Conservation (phyloP, 2,113 vertebrate genomes). For the Pantherophis guttatus region DNA sequence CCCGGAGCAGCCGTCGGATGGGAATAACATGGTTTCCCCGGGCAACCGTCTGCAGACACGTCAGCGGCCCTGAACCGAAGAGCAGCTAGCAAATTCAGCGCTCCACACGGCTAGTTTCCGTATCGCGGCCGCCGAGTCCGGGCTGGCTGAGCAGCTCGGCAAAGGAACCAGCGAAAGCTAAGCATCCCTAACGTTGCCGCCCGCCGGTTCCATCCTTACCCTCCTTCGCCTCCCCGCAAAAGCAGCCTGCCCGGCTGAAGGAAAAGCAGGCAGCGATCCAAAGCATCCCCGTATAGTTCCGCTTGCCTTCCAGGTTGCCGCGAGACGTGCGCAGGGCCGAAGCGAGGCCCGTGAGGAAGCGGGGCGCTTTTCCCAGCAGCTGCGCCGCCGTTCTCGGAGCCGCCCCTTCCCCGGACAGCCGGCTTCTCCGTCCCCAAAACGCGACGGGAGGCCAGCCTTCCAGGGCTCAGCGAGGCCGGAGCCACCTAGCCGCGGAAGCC, state of each 20-base stretch:
- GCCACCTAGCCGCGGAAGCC: neutral
- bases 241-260: neutral
- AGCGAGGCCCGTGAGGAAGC: neutral
- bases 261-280: neutral
- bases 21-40: neutral
- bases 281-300: neutral
- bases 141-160: neutral
- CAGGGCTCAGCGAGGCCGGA: neutral
- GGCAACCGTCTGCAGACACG: conserved; percentile 9
- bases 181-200: neutral
- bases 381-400: neutral
- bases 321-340: neutral
- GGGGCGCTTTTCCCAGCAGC: neutral
- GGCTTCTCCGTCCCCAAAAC: neutral
- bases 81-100: neutral
- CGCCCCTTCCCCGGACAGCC: too few species aligned
- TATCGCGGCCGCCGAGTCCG: too few species aligned
- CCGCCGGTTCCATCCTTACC: neutral
- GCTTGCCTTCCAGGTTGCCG: neutral
- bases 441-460: neutral
- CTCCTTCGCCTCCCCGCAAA: neutral
- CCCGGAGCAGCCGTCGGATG: neutral
- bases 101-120: neutral
- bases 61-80: neutral
- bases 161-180: neutral